These are phyloP conservation scores for Ormyrus nitidulus DNA, from an alignment of 2,888 invertebrate genomes.

Conservation along the genomic window DNA sequence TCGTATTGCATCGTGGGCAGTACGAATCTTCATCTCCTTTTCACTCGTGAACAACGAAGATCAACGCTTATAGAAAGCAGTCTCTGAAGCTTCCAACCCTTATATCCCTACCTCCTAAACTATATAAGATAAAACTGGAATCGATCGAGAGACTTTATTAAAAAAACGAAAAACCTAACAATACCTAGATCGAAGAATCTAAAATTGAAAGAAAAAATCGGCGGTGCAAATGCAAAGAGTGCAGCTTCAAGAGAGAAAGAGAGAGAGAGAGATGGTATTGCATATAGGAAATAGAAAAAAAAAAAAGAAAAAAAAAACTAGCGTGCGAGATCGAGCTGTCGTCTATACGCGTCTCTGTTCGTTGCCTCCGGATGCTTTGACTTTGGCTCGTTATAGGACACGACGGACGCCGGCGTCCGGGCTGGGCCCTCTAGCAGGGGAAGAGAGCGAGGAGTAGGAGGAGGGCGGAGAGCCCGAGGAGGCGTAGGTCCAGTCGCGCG, in stretches of 20 bases:
- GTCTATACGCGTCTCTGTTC: slow-evolving; percentile 49
- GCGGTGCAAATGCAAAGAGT: too few relatives aligned
- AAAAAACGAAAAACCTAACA: background rate
- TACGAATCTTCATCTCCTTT: slow-evolving; percentile 58
- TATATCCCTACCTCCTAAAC: too few relatives aligned
- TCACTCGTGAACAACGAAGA: slow-evolving; percentile 52
- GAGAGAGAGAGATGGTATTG: too few relatives aligned
- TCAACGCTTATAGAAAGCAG: slow-evolving; percentile 51
- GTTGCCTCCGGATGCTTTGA: slow-evolving; percentile 57
- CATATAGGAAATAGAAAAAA: too few relatives aligned
- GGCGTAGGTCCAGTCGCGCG: slow-evolving; percentile 58
- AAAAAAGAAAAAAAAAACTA: too few relatives aligned
- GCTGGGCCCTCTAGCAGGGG: background rate
- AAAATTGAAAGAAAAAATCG: background rate
- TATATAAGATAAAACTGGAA: slow-evolving; percentile 25
- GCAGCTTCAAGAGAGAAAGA: too few relatives aligned
- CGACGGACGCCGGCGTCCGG: slow-evolving; percentile 57
- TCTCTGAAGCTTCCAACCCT: slow-evolving; percentile 2
- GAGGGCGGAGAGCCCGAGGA: slow-evolving; percentile 43
- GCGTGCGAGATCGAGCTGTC: slow-evolving; percentile 8
- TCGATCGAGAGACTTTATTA: too few relatives aligned
- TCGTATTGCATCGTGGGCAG: slow-evolving; percentile 62
- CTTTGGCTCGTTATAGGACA: slow-evolving; percentile 59
- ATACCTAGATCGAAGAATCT: background rate
- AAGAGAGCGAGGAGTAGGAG: slow-evolving; percentile 48